Base-by-base conservation (phyloP, 2,888 invertebrate species). In the Lycophotia porphyrea region DNA sequence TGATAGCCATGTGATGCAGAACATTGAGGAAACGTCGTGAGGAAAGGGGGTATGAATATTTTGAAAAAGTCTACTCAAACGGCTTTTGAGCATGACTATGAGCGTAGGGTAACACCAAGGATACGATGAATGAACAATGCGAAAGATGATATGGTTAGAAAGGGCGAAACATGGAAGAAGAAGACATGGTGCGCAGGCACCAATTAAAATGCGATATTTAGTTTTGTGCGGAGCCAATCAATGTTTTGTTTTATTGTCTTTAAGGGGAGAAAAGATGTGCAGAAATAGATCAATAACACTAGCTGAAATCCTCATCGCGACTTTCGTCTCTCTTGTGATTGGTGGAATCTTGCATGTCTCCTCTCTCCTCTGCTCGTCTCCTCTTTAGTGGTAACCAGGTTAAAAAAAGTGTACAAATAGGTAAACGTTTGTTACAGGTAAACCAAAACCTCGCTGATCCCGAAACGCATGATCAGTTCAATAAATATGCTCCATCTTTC, bases 351-450 rank as follows among this genome's bases (percentile, higher is more conserved):
- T 58, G 58, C 31, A 58, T 31, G 18, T 58, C 9, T 58, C 31
- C 58, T 58, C 31, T 58, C 1, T 31, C 18, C 58, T 58, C 31
- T 58, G 31, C 58, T 58, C 58, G 31, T 58, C 18, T 21, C 18
- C 31, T 31, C 1, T 55, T 21, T 58, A 31, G 31, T 31, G 9
- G 9, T 31, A 31, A 21, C 4, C 21, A 9, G 4, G 9, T 58
- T 31, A 34, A 60, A 60, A 60, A 24, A 13, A n/a, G 5, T 39
- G 9, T 15, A 21, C 11, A 31, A 44, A 44, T 24, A 13, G 7
- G 15, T 36, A 31, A 55, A 49, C n/a, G 24, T 60, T 36, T 65
- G 42, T 80, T 75, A 52, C 71, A 86, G 87, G 15, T 86, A 13
- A 47, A 72, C 7, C 21, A 4, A 47, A 66, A 55, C 24, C 76